Conservation (phyloP, 1,140 invertebrate genomes). For the Ips typographus region DNA sequence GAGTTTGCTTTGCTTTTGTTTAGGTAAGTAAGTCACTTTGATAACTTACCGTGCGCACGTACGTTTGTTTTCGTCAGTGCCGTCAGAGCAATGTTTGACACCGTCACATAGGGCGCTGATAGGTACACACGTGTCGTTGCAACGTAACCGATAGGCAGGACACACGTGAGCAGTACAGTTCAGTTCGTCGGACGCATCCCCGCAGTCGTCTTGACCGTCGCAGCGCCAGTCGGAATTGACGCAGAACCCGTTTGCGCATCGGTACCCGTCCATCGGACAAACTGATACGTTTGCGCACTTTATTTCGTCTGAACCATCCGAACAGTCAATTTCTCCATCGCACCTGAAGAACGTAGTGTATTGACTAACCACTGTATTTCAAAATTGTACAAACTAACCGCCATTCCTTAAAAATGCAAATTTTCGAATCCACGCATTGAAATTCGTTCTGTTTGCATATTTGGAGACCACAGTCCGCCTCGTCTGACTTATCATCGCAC, state of each 20-base stretch:
- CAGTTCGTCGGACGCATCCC: conserved; percentile 62
- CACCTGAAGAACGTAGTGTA: conserved; percentile 10
- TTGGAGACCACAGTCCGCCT: conserved; percentile 60
- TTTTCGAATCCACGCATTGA: conserved; percentile 58
- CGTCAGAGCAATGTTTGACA: conserved; percentile 68
- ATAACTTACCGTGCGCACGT: conserved; percentile 56
- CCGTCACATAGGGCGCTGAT: conserved; percentile 68
- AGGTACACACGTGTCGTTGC: conserved; percentile 72
- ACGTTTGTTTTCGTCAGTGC: conserved; percentile 70
- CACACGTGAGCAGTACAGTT: conserved; percentile 51
- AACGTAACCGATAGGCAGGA: conserved; percentile 53
- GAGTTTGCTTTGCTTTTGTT: no score
- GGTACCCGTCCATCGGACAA: conserved; percentile 53
- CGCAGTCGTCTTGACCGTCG: conserved; percentile 66
- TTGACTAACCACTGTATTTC: conserved; percentile 5
- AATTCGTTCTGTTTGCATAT: conserved; percentile 59
- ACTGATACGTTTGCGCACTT: conserved; percentile 54
- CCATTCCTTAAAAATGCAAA: conserved; percentile 58
- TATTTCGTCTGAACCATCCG: conserved; percentile 62
- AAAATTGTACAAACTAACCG: conserved; percentile 11
- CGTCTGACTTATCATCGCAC: conserved; percentile 65
- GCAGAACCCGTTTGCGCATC: conserved; percentile 60
- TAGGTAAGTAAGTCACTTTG: not conserved
- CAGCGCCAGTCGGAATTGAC: conserved; percentile 64
- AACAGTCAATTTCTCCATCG: conserved; percentile 56